Percentiles rank a stretch among this genome's conserved stretches.
Conservation (phyloP, 2,797 vertebrate species). For the Nothura maculosa region DNA sequence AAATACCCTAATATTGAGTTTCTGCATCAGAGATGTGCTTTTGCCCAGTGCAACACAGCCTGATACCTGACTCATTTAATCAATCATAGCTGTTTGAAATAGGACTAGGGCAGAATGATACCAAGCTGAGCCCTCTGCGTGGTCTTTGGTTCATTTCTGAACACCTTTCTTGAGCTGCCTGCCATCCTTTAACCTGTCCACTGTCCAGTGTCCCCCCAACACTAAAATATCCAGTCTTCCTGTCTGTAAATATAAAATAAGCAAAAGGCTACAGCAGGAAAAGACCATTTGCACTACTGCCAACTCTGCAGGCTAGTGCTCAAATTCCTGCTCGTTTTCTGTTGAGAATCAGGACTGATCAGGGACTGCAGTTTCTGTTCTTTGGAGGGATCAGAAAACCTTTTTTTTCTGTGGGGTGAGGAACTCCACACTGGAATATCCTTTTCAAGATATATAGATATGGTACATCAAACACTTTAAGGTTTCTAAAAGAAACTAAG, state of each 20-base stretch:
- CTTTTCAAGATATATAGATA: constrained; percentile 51
- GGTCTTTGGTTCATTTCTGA: not conserved
- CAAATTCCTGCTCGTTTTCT: not conserved
- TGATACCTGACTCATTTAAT: not conserved
- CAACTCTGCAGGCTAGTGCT: not conserved
- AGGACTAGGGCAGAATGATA: not conserved
- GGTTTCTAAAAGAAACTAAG: constrained; percentile 43
- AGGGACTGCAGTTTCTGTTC: not conserved
- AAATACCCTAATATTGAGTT: not conserved
- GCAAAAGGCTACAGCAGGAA: not conserved
- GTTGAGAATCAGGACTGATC: not conserved
- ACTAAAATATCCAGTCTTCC: not conserved
- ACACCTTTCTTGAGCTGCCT: not conserved
- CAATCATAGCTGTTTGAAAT: not conserved
- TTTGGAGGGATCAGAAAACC: not conserved
- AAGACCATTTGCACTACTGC: not conserved
- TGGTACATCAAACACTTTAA: constrained; percentile 26
- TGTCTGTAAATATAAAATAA: not conserved
- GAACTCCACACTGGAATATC: constrained; percentile 17
- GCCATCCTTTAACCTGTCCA: not conserved
- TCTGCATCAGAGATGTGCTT: not conserved
- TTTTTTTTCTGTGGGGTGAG: not conserved
- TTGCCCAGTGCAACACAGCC: not conserved
- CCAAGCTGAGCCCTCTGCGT: not conserved
- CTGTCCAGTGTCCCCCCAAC: not conserved